These are phyloP conservation scores for Melanocharis versteri DNA, from an alignment of 2,113 vertebrate genomes.

Conservation along the genomic window DNA sequence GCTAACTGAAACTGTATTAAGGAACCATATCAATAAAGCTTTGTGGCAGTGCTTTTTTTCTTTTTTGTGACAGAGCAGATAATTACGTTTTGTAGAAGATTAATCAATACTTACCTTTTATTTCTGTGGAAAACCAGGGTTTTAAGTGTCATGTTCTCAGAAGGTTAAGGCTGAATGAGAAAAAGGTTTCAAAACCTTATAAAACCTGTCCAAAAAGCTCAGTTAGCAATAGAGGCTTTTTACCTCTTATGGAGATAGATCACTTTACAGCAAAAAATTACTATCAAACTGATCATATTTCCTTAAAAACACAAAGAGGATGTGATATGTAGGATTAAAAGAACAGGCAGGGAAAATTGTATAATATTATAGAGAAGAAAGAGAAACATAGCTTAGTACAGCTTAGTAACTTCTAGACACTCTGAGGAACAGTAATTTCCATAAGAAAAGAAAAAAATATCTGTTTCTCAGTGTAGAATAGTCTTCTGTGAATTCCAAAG, in stretches of 20 bases:
- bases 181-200: neutral
- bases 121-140: neutral
- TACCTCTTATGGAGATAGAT: neutral
- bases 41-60: neutral
- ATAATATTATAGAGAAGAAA: neutral
- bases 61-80: neutral
- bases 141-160: neutral
- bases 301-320: neutral
- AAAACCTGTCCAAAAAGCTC: neutral
- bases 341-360: neutral
- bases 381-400: neutral
- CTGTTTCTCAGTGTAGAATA: neutral
- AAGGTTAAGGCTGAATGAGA: neutral
- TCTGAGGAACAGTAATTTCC: neutral
- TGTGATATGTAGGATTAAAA: neutral
- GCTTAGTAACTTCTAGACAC: neutral
- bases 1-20: neutral
- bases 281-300: neutral
- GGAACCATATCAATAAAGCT: neutral
- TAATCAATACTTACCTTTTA: neutral
- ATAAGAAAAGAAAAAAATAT: neutral
- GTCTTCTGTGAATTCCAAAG: constrained; percentile 14
- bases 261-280: neutral
- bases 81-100: neutral
- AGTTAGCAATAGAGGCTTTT: neutral